Conservation (phyloP, 2,888 invertebrate species). For the Lasiommata megera region DNA sequence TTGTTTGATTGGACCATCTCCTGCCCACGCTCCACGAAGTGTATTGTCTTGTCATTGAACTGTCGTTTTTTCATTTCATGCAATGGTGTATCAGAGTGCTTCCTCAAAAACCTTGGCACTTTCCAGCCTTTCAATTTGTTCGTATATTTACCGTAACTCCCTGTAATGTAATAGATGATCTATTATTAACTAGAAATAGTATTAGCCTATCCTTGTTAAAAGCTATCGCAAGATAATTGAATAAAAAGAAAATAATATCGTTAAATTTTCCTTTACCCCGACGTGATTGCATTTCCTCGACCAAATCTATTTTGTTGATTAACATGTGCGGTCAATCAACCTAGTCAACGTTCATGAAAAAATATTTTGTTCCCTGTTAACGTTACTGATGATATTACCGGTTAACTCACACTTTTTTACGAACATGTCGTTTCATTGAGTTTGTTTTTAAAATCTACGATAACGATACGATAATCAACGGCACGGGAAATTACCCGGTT, state of each 20-base stretch:
- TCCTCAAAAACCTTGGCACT: conserved; percentile 85
- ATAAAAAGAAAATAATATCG: background rate
- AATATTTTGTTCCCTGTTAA: too few relatives aligned
- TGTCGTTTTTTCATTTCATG: conserved; percentile 71
- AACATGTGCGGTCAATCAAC: too few relatives aligned
- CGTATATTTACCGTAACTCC: conserved; percentile 81
- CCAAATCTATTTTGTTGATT: too few relatives aligned
- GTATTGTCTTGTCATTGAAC: conserved; percentile 60
- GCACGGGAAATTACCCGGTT: too few relatives aligned
- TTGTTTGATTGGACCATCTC: conserved; percentile 56
- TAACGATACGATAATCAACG: too few relatives aligned
- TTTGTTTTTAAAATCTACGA: too few relatives aligned
- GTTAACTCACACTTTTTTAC: too few relatives aligned
- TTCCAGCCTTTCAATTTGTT: conserved; percentile 85
- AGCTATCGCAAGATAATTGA: background rate
- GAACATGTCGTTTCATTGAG: too few relatives aligned
- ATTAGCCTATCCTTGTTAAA: background rate
- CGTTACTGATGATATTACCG: too few relatives aligned
- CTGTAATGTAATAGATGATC: conserved; percentile 48
- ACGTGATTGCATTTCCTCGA: background rate
- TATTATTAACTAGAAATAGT: background rate
- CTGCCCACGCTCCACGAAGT: conserved; percentile 61
- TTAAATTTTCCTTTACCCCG: background rate
- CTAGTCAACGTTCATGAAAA: too few relatives aligned
- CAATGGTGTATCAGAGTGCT: conserved; percentile 79